Percentiles rank a stretch among this genome's conserved stretches.
phyloP scores from a whole-genome alignment of 2,888 invertebrate genomes.

The Trichacis sp. region DNA sequence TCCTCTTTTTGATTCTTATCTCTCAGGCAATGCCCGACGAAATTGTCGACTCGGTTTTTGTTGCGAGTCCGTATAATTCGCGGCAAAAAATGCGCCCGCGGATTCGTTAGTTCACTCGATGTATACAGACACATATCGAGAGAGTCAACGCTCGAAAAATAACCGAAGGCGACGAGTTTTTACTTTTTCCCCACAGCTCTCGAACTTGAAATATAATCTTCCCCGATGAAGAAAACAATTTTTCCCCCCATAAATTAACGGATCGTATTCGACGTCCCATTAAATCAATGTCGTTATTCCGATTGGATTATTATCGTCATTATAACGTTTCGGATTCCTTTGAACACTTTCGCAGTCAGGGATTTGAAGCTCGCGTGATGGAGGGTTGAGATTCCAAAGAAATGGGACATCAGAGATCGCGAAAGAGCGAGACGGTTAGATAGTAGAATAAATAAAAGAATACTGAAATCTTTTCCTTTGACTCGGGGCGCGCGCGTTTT shows the following conservation, averaged over 20 bases:
- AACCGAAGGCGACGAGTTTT: too few species aligned
- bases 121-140: too few species aligned
- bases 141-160: too few species aligned
- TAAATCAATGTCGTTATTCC: constrained; percentile 18
- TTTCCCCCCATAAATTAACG: not conserved
- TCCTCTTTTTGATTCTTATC: too few species aligned
- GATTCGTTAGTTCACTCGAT: too few species aligned
- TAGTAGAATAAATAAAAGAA: constrained; percentile 30
- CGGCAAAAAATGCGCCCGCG: too few species aligned
- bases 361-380: constrained; percentile 14
- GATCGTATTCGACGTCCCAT: not conserved
- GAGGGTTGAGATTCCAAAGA: constrained; percentile 43
- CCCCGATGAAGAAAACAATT: not conserved
- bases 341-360: constrained; percentile 15
- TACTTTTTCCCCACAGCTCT: too few species aligned
- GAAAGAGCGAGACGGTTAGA: constrained; percentile 29
- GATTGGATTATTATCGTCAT: constrained; percentile 11
- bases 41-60: too few species aligned
- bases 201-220: too few species aligned
- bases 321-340: constrained; percentile 16
- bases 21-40: too few species aligned
- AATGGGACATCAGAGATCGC: constrained; percentile 33
- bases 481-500: not conserved
- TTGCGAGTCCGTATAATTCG: too few species aligned
- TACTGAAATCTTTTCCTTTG: constrained; percentile 35